phyloP scores from a whole-genome alignment of 2,113 vertebrate genomes.

The Peucedramus taeniatus region DNA sequence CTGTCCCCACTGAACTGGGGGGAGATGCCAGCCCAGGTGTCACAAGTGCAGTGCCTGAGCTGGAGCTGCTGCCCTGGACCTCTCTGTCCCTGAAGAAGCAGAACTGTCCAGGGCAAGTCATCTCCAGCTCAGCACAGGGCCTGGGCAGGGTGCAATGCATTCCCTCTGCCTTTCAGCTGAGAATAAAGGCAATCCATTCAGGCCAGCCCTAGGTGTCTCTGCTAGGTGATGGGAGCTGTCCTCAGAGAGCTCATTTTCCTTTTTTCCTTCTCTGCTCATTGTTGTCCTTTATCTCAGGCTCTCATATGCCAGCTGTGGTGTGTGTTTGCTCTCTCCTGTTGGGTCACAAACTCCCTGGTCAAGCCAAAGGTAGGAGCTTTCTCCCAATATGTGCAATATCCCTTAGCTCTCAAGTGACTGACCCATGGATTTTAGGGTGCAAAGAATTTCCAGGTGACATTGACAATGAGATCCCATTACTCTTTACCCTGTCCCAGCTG shows the following conservation, averaged over 20 bases:
- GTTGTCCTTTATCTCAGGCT: neutral
- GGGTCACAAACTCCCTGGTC: neutral
- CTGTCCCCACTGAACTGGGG: neutral
- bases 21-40: neutral
- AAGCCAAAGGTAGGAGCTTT: neutral
- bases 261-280: neutral
- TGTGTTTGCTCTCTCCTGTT: neutral
- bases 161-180: neutral
- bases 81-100: neutral
- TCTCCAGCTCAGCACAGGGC: neutral
- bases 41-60: neutral
- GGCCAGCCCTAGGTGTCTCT: neutral
- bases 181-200: neutral
- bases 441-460: neutral
- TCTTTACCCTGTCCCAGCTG: neutral
- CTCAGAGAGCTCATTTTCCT: neutral
- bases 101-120: neutral
- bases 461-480: neutral
- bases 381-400: fast-evolving
- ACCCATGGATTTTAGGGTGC: neutral
- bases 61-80: neutral
- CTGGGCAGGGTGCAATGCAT: neutral
- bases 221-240: neutral
- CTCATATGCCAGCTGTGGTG: neutral
- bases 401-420: neutral